phyloP scores from a whole-genome alignment of 2,888 invertebrate species.

The Epicampocera succincta region DNA sequence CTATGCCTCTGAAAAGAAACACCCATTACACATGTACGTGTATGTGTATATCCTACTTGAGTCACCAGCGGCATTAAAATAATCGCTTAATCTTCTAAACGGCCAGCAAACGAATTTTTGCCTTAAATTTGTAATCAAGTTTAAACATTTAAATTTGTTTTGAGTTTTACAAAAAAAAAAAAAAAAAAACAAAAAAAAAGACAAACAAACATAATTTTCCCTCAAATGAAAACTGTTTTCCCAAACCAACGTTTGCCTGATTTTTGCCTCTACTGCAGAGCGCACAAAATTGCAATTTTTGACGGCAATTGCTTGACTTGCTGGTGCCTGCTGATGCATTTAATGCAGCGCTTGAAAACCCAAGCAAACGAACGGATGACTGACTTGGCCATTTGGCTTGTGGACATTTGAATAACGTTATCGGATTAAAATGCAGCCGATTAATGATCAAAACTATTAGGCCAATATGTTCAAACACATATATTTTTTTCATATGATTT shows the following conservation, averaged over 20 bases:
- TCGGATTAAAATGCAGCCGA: conserved; percentile 56
- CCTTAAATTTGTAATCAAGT: background rate
- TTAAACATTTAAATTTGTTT: background rate
- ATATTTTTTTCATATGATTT: conserved; percentile 18
- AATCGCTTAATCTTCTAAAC: background rate
- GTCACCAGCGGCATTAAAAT: background rate
- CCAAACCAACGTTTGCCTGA: background rate
- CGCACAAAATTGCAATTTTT: conserved; percentile 1
- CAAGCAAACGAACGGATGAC: conserved; percentile 13
- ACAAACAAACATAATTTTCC: background rate
- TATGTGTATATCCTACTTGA: background rate
- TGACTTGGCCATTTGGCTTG: conserved; percentile 31
- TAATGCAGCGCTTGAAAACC: conserved; percentile 1
- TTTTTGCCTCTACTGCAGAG: background rate
- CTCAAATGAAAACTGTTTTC: background rate
- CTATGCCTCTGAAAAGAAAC: too few species aligned
- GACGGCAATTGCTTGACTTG: conserved; percentile 9
- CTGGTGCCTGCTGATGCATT: background rate
- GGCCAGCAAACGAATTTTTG: background rate
- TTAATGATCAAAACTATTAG: conserved; percentile 49
- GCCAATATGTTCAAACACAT: conserved; percentile 28
- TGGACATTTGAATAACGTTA: conserved; percentile 57
- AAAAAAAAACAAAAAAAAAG: too few species aligned
- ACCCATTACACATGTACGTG: too few species aligned
- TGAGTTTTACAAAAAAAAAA: too few species aligned